Evolutionary conservation across 2,113 vertebrate genomes (phyloP).

Genomic region (Gulo gulo): DNA sequence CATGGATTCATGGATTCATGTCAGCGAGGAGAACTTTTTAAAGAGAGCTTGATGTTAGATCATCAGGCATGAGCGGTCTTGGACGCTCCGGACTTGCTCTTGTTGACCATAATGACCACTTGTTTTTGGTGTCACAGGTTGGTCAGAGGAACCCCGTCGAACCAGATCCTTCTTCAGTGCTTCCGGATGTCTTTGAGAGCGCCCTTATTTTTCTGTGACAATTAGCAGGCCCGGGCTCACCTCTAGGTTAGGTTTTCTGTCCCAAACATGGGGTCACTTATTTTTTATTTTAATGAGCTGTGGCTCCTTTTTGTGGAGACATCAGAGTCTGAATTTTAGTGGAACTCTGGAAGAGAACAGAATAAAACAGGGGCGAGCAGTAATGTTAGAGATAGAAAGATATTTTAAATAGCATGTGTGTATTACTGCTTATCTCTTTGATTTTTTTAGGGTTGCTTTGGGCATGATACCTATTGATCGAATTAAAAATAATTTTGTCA

Average conservation of each 20-base stretch:
- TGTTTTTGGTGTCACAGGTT: neutral
- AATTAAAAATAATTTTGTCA: constrained; percentile 28
- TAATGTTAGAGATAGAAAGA: neutral
- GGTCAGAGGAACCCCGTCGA: neutral
- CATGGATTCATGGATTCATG: neutral
- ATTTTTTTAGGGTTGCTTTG: constrained; percentile 2
- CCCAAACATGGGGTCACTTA: neutral
- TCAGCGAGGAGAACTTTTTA: neutral
- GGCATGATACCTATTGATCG: neutral
- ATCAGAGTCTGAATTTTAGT: neutral
- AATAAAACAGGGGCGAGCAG: neutral
- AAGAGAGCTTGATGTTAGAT: neutral
- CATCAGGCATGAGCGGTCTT: neutral
- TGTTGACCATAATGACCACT: neutral
- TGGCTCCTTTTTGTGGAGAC: neutral
- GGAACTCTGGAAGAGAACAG: neutral
- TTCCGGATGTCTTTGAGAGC: neutral
- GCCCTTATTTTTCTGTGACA: neutral
- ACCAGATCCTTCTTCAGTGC: neutral
- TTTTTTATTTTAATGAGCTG: neutral
- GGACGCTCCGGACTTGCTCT: neutral
- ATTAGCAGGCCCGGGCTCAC: neutral
- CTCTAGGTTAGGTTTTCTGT: neutral
- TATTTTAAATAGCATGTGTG: neutral
- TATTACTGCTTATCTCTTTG: neutral